Evolutionary conservation across 1,140 invertebrate genomes (phyloP).

Genomic region (Drosophila chauvacae): DNA sequence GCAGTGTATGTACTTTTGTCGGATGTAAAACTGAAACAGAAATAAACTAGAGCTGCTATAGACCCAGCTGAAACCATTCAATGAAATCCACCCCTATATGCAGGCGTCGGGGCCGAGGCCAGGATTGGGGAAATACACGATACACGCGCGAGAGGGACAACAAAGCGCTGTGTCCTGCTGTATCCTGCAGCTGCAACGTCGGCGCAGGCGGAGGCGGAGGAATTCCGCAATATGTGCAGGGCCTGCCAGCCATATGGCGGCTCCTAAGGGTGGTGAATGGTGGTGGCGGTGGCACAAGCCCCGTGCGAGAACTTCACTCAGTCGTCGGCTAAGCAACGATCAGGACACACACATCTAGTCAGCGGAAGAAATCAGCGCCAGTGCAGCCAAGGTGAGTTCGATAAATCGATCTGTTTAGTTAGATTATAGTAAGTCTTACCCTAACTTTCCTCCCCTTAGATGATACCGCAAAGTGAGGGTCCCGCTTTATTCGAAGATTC

Average conservation of each 20-base stretch:
- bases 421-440: not conserved
- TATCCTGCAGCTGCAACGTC: constrained; percentile 44
- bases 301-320: constrained; percentile 49
- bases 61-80: constrained; percentile 55
- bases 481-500: constrained; percentile 2
- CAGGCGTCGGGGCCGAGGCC: constrained; percentile 4
- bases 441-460: constrained; percentile 12
- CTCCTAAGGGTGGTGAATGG: constrained; percentile 55
- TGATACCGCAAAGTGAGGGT: constrained; percentile 58
- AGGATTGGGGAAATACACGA: constrained; percentile 22
- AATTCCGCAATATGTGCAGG: constrained; percentile 79
- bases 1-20: constrained; percentile 46
- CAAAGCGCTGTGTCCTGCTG: constrained; percentile 35
- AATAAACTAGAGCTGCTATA: constrained; percentile 54
- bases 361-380: constrained; percentile 47
- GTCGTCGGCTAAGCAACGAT: constrained; percentile 49
- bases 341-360: constrained; percentile 67
- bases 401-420: too few relatives aligned
- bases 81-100: constrained; percentile 51
- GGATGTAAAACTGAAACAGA: constrained; percentile 43
- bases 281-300: constrained; percentile 47
- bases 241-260: constrained; percentile 71
- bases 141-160: constrained; percentile 46
- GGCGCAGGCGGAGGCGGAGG: constrained; percentile 50
- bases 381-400: constrained; percentile 11